These are phyloP conservation scores for Tubulanus polymorphus DNA, from an alignment of 2,888 invertebrate species.

Conservation along the genomic window DNA sequence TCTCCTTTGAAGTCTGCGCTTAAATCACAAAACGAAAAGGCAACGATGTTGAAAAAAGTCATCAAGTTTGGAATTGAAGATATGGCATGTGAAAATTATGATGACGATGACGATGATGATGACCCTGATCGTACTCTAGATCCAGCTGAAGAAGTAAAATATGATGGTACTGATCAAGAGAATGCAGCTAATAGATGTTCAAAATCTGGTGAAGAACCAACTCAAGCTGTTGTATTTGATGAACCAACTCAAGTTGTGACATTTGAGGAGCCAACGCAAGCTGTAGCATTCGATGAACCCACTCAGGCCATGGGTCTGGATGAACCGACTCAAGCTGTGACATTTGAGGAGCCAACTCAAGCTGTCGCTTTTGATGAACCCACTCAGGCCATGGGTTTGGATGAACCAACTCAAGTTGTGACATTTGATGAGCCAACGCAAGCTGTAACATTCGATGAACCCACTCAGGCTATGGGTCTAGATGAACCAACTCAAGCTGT, in stretches of 20 bases:
- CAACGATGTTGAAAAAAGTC: too few relatives aligned
- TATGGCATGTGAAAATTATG: conserved; percentile 7
- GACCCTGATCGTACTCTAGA: background rate
- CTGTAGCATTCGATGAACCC: conserved; percentile 18
- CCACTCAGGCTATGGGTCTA: background rate
- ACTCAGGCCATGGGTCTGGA: conserved; percentile 18
- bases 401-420: too few relatives aligned
- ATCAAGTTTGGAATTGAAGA: background rate
- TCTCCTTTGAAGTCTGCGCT: too few relatives aligned
- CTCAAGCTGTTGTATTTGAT: too few relatives aligned
- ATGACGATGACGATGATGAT: conserved; percentile 15
- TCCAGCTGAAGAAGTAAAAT: background rate
- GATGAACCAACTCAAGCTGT: conserved; percentile 8
- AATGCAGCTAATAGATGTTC: too few relatives aligned
- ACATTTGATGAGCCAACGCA: background rate
- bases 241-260: too few relatives aligned
- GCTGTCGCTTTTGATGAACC: conserved; percentile 1
- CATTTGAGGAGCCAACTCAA: background rate
- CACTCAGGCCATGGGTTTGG: conserved; percentile 4
- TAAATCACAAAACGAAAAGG: too few relatives aligned
- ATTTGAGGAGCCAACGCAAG: too few relatives aligned
- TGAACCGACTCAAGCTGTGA: background rate
- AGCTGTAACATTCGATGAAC: conserved; percentile 9
- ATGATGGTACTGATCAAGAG: background rate
- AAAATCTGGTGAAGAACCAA: too few relatives aligned